phyloP scores from a whole-genome alignment of 2,888 invertebrate species.

The Invenusta paracnida region DNA sequence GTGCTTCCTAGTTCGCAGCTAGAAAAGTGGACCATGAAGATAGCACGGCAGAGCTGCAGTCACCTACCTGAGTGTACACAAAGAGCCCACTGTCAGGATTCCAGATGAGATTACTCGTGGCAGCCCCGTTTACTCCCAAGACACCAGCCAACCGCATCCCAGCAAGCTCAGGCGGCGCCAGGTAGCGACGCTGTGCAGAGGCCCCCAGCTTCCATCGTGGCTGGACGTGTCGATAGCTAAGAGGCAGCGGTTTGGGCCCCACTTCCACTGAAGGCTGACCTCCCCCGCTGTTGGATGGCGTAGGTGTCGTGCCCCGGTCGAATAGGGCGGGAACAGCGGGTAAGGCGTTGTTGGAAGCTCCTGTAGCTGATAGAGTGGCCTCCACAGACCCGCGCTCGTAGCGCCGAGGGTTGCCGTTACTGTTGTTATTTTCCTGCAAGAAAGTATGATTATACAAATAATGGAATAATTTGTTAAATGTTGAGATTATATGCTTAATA shows the following conservation, averaged over 20 bases:
- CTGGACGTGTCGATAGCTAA: not conserved
- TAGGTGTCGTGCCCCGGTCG: not conserved
- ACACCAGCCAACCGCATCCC: conserved; percentile 55
- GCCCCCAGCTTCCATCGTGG: not conserved
- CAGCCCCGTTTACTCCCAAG: conserved; percentile 59
- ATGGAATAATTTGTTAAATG: no score
- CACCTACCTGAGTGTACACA: conserved; percentile 46
- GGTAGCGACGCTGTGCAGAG: conserved; percentile 53
- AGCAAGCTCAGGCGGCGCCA: conserved; percentile 58
- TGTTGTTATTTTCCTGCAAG: no score
- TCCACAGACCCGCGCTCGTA: not conserved
- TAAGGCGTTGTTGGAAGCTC: not conserved
- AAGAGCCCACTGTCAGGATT: conserved; percentile 57
- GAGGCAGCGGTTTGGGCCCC: not conserved
- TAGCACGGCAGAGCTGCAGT: no score
- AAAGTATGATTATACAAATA: no score
- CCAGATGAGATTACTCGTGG: conserved; percentile 59
- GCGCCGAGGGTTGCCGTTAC: not conserved
- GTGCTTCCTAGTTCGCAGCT: no score
- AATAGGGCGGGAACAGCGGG: not conserved
- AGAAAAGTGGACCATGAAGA: no score
- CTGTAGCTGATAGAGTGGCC: not conserved
- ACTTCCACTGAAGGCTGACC: not conserved
- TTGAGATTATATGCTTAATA: no score
- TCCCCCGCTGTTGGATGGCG: not conserved